Percentiles rank a stretch among this genome's conserved stretches.
Conservation (phyloP, 2,797 vertebrate genomes). For the Cyprinodon diabolis region DNA sequence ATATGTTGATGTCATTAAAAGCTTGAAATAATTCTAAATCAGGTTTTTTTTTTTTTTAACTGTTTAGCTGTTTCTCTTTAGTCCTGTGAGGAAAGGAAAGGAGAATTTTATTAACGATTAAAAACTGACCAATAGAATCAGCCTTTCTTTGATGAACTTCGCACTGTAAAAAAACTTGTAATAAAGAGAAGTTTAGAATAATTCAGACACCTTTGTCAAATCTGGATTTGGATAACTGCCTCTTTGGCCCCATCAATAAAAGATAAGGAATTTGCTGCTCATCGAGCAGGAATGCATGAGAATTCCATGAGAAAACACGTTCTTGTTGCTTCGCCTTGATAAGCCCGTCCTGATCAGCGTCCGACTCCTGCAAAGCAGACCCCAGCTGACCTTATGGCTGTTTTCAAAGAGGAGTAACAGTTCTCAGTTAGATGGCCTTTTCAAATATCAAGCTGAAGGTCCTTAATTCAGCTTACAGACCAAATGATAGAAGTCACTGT, state of each 20-base stretch:
- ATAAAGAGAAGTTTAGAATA: not conserved
- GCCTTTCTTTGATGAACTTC: constrained; percentile 23
- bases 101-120: constrained; percentile 59
- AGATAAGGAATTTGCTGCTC: not conserved
- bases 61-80: constrained; percentile 8
- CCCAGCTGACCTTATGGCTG: not conserved
- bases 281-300: not conserved
- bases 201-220: not conserved
- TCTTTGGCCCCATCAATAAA: not conserved
- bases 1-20: not conserved
- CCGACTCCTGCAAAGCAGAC: not conserved
- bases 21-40: not conserved
- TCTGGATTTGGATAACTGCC: not conserved
- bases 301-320: not conserved
- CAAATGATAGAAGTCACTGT: not conserved
- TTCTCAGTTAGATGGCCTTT: not conserved
- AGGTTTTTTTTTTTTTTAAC: not conserved
- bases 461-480: not conserved
- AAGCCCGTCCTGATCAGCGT: not conserved
- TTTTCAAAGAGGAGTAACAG: not conserved
- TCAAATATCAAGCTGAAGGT: not conserved
- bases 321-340: not conserved
- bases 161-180: too few relatives aligned
- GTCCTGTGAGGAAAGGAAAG: constrained; percentile 31
- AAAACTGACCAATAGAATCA: constrained; percentile 54